Evolutionary conservation across 2,888 invertebrate genomes (phyloP).

Genomic region (Cryptus viduatorius): DNA sequence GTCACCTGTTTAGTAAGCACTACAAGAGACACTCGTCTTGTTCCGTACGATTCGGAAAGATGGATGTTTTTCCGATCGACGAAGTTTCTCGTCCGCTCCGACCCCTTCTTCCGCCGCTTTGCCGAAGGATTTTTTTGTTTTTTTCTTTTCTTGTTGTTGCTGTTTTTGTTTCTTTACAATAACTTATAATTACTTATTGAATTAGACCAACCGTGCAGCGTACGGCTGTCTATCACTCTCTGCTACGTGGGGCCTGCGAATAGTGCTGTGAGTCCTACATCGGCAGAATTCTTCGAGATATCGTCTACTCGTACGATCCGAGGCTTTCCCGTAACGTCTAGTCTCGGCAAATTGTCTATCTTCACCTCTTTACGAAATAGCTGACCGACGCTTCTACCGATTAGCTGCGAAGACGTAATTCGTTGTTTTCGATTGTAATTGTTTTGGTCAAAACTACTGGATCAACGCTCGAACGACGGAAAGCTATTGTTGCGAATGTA

Average conservation of each 20-base stretch:
- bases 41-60: slow-evolving; percentile 34
- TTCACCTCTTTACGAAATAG: slow-evolving; percentile 95
- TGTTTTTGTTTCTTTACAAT: slow-evolving; percentile 68
- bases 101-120: not conserved
- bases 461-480: not conserved
- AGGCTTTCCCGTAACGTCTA: slow-evolving; percentile 85
- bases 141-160: not conserved
- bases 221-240: slow-evolving; percentile 72
- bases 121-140: slow-evolving; percentile 20
- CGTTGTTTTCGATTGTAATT: not conserved
- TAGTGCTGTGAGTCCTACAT: slow-evolving; percentile 81
- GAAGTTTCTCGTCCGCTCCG: slow-evolving; percentile 8
- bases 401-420: slow-evolving; percentile 87
- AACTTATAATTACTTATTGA: slow-evolving; percentile 79
- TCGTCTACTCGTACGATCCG: slow-evolving; percentile 80
- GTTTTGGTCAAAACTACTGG: not conserved
- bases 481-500: not conserved
- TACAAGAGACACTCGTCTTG: slow-evolving; percentile 46
- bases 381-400: slow-evolving; percentile 94
- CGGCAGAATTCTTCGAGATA: slow-evolving; percentile 79
- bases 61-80: slow-evolving; percentile 17
- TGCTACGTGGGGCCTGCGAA: slow-evolving; percentile 84
- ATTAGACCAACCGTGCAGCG: slow-evolving; percentile 76
- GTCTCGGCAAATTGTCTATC: slow-evolving; percentile 93
- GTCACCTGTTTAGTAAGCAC: not conserved